Base-by-base conservation (phyloP, 1,140 invertebrate genomes). In the Schmidtea mediterranea region DNA sequence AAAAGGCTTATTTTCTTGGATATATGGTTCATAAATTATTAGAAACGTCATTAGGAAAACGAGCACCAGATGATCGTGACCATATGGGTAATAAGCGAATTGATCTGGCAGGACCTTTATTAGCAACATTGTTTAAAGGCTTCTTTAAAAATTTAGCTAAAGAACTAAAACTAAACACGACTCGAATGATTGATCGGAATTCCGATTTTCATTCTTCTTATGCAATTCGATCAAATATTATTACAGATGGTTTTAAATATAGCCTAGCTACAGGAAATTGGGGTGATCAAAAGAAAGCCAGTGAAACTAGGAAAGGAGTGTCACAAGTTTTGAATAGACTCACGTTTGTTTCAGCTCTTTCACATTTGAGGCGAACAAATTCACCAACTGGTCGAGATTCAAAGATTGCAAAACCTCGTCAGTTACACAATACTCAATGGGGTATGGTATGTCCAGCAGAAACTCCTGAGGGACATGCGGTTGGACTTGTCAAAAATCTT, bases 221-320 rank as follows among this genome's bases (percentile, higher is more conserved):
- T 46, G 86, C 89, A 22, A 89, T 97, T 39, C 94, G 92, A 66
- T 90, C 87, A 0, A 78, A 86, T 62, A 84, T 92, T 38, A 95
- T 97, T 47, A 95, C 89, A 1, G 86, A 95, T 66, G 90, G 90
- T n/a, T 69, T 97, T 18, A 71, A 83, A 53, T 97, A 97, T 65
- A 95, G 89, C 0, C 68, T 97, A 53, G 89, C 90, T 57, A 97
- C 90, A 36, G 90, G 90, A 24, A 97, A 97, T 67, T 97, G 90
- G 90, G 90, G 89, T 36, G 90, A 97, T 63, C 90, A n/a, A n/a
- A n/a, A n/a, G n/a, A n/a, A n/a, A n/a, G n/a, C n/a, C n/a, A n/a
- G n/a, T n/a, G n/a, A n/a, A 97, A 66, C 95, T 95, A 64, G 97
- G 95, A n/a, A n/a, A n/a, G n/a, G n/a, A n/a, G n/a, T n/a, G n/a